phyloP scores from a whole-genome alignment of 2,113 vertebrate genomes.

The Charadrius vociferus region DNA sequence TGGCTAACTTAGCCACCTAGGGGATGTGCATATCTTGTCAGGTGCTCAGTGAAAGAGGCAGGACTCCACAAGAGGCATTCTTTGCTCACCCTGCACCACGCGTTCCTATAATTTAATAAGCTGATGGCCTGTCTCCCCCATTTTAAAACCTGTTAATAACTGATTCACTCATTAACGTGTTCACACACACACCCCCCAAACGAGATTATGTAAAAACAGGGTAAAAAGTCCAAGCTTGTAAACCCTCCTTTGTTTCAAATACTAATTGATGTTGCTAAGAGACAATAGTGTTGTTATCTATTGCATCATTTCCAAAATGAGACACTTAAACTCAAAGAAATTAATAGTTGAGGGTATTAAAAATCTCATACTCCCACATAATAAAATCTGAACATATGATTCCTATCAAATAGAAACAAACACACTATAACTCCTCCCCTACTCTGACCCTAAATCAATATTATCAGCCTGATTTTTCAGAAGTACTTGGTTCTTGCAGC shows the following conservation, averaged over 20 bases:
- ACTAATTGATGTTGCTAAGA: slow-evolving; percentile 22
- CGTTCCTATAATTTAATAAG: background rate
- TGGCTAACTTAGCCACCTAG: slow-evolving; percentile 29
- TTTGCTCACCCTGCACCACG: background rate
- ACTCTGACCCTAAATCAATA: background rate
- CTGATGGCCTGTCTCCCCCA: background rate
- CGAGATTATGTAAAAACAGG: background rate
- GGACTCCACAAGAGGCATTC: background rate
- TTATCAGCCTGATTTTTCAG: background rate
- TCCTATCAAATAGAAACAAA: background rate
- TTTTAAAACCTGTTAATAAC: background rate
- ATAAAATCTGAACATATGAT: background rate
- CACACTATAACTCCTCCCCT: background rate
- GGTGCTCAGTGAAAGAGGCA: slow-evolving; percentile 26
- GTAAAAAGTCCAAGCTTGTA: background rate
- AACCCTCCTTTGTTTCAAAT: background rate
- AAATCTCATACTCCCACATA: background rate
- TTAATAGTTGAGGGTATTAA: background rate
- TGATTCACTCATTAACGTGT: background rate
- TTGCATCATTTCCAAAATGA: background rate
- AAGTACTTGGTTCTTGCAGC: background rate
- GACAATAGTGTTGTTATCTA: background rate
- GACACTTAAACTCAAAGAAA: background rate
- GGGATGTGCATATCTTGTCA: slow-evolving; percentile 25
- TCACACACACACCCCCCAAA: background rate